Percentiles rank a stretch among this genome's conserved stretches.
phyloP scores from a whole-genome alignment of 2,797 vertebrate species.

The Malacoctenus gilli region DNA sequence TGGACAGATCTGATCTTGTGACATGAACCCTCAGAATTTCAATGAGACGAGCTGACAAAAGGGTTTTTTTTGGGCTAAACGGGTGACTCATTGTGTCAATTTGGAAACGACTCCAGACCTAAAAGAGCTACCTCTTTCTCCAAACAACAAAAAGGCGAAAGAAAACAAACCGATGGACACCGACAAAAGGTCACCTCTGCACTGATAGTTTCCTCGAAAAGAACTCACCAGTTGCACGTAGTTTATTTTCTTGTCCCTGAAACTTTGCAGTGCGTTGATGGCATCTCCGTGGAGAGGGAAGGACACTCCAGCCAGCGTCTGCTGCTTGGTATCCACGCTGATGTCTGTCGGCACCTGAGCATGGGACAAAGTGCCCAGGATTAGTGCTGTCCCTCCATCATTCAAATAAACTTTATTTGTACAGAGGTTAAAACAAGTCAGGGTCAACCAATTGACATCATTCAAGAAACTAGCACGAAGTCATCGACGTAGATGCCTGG shows the following conservation, averaged over 20 bases:
- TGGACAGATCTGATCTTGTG: conserved; percentile 57
- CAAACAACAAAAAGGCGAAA: conserved; percentile 5
- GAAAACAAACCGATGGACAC: background rate
- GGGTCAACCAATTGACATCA: no score
- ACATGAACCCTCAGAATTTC: conserved; percentile 56
- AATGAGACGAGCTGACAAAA: conserved; percentile 61
- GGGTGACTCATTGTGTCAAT: conserved; percentile 47
- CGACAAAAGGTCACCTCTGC: conserved; percentile 1
- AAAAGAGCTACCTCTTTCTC: background rate
- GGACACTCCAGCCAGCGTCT: conserved; percentile 94
- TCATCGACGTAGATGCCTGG: no score
- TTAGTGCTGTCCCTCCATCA: no score
- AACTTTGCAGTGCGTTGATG: conserved; percentile 86
- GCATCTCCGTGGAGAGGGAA: conserved; percentile 92
- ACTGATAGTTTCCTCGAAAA: background rate
- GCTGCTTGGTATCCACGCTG: conserved; percentile 92
- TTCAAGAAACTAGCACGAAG: no score
- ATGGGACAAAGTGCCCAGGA: no score
- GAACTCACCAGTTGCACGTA: conserved; percentile 97
- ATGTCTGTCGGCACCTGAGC: conserved; percentile 92
- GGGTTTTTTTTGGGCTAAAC: conserved; percentile 54
- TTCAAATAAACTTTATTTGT: no score
- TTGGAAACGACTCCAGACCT: conserved; percentile 21
- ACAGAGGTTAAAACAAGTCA: no score
- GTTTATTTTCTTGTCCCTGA: conserved; percentile 88